Evolutionary conservation across 2,888 invertebrate species (phyloP).

Genomic region (Isotomurus palustris): DNA sequence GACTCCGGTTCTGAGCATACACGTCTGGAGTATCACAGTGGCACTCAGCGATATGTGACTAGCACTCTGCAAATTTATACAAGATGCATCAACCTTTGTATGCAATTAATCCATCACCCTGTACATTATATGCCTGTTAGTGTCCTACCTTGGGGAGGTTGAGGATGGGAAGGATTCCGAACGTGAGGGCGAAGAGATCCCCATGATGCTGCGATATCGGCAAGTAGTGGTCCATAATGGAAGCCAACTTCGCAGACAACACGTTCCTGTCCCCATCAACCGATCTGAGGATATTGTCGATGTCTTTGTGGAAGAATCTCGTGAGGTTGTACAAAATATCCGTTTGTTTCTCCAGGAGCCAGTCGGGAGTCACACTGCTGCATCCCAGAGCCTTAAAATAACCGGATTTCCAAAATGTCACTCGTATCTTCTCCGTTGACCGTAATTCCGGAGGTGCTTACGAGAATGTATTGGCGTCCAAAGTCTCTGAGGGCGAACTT

Average conservation of each 20-base stretch:
- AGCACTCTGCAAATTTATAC: slow-evolving; percentile 63
- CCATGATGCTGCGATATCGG: slow-evolving; percentile 78
- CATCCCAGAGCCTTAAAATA: slow-evolving; percentile 76
- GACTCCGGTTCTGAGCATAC: slow-evolving; percentile 71
- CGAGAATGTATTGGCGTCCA: slow-evolving; percentile 71
- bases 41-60: slow-evolving; percentile 82
- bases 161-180: slow-evolving; percentile 74
- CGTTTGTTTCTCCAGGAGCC: slow-evolving; percentile 73
- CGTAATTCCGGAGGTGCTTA: slow-evolving; percentile 53
- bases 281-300: slow-evolving; percentile 64
- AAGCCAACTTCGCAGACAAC: slow-evolving; percentile 70
- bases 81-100: neutral
- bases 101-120: no score
- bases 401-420: neutral
- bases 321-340: slow-evolving; percentile 70
- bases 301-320: slow-evolving; percentile 77
- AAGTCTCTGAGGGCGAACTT: slow-evolving; percentile 82
- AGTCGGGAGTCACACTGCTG: slow-evolving; percentile 77
- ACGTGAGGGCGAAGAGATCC: slow-evolving; percentile 59
- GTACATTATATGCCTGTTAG: no score
- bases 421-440: neutral
- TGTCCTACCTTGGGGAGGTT: slow-evolving; percentile 68
- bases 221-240: slow-evolving; percentile 83
- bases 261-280: slow-evolving; percentile 56
- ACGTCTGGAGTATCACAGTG: slow-evolving; percentile 77